phyloP scores from a whole-genome alignment of 2,113 vertebrate species.

The Leptobrachium ailaonicum region DNA sequence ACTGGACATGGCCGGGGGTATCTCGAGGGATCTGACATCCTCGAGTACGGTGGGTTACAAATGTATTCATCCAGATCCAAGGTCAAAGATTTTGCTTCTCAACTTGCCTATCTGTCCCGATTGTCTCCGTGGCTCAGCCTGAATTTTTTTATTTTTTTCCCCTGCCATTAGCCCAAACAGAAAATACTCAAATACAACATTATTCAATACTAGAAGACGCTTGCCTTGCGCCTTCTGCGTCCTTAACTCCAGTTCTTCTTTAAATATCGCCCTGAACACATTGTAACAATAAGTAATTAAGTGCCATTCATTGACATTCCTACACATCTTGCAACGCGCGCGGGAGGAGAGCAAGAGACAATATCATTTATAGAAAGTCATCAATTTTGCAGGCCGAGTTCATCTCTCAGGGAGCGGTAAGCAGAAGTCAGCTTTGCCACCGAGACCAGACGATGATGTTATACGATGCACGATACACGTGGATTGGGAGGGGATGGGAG shows the following conservation, averaged over 20 bases:
- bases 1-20: too few relatives aligned
- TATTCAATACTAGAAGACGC: constrained; percentile 5
- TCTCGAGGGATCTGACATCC: too few relatives aligned
- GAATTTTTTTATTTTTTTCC: too few relatives aligned
- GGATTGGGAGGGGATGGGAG: neutral
- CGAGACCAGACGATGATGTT: constrained; percentile 21
- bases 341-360: neutral
- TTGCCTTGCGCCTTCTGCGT: neutral
- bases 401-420: constrained; percentile 29
- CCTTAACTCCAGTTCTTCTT: neutral
- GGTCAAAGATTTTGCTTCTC: too few relatives aligned
- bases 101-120: too few relatives aligned
- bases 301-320: constrained; percentile 1
- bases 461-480: constrained; percentile 31
- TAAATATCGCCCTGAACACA: neutral
- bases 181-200: constrained; percentile 28
- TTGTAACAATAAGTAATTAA: constrained; percentile 17
- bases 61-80: too few relatives aligned
- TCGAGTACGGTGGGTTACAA: too few relatives aligned
- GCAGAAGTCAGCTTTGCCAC: constrained; percentile 26
- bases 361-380: constrained; percentile 33
- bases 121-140: too few relatives aligned
- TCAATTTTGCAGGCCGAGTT: constrained; percentile 23
- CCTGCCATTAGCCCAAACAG: constrained; percentile 12
- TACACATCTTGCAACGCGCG: neutral